Percentiles rank a stretch among this genome's conserved stretches.
Conservation (phyloP, 2,888 invertebrate genomes). For the Trichopoda pennipes region DNA sequence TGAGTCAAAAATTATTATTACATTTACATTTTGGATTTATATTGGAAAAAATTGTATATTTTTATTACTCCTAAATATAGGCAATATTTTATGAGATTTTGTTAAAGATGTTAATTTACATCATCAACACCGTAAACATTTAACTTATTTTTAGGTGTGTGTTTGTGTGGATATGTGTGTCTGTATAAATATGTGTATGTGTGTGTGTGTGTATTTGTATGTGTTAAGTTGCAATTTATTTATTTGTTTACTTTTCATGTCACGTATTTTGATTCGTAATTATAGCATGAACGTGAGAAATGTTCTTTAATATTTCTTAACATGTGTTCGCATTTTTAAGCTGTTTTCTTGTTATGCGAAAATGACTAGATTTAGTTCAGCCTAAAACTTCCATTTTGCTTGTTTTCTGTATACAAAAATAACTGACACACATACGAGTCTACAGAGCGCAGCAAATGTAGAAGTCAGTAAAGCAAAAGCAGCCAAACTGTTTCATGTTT, state of each 20-base stretch:
- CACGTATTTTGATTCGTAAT: constrained; percentile 69
- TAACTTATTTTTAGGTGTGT: not conserved
- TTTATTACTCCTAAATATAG: constrained; percentile 45
- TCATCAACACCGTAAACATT: constrained; percentile 62
- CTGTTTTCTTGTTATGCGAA: not conserved
- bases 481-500: no score
- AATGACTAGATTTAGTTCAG: constrained; percentile 3
- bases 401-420: no score
- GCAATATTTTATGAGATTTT: constrained; percentile 32
- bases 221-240: constrained; percentile 38
- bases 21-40: not conserved
- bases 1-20: not conserved
- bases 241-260: constrained; percentile 59
- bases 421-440: no score
- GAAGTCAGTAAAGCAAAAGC: no score
- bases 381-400: constrained; percentile 20
- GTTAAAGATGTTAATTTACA: constrained; percentile 62
- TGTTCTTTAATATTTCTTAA: constrained; percentile 61
- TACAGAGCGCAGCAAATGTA: no score
- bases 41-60: not conserved
- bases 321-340: constrained; percentile 43
- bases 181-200: not conserved
- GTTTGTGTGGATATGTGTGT: no score
- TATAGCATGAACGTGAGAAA: constrained; percentile 66
- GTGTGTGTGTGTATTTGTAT: not conserved